phyloP scores from a whole-genome alignment of 2,113 vertebrate species.

The Gasterosteus aculeatus region DNA sequence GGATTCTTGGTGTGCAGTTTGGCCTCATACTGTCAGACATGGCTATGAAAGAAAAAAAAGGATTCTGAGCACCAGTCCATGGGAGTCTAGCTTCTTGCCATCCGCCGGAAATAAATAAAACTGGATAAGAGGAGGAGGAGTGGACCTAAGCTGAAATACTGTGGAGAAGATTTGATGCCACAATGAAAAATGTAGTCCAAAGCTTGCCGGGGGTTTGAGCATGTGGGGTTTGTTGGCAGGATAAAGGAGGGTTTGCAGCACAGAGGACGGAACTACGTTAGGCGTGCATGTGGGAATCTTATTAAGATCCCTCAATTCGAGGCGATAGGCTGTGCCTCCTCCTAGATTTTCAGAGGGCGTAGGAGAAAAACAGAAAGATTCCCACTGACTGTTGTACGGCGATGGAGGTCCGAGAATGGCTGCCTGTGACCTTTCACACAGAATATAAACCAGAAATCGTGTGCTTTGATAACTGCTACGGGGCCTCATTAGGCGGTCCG shows the following conservation, averaged over 20 bases:
- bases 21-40: slow-evolving; percentile 59
- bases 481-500: neutral
- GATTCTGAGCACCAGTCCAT: slow-evolving; percentile 36
- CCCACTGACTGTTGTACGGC: neutral
- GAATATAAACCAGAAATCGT: neutral
- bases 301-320: neutral
- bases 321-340: neutral
- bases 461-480: neutral
- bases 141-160: slow-evolving; percentile 6
- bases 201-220: neutral
- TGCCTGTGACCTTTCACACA: neutral
- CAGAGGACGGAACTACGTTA: neutral
- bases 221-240: neutral
- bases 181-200: neutral
- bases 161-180: neutral
- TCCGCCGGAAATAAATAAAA: slow-evolving; percentile 17
- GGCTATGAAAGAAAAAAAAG: slow-evolving; percentile 11
- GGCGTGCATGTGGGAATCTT: neutral
- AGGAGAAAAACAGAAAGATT: neutral
- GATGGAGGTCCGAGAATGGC: neutral
- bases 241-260: neutral
- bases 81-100: neutral
- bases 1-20: slow-evolving; percentile 33
- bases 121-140: slow-evolving; percentile 17
- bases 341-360: slow-evolving; percentile 4